phyloP scores from a whole-genome alignment of 1,140 invertebrate genomes.

The Drosophila aff. region DNA sequence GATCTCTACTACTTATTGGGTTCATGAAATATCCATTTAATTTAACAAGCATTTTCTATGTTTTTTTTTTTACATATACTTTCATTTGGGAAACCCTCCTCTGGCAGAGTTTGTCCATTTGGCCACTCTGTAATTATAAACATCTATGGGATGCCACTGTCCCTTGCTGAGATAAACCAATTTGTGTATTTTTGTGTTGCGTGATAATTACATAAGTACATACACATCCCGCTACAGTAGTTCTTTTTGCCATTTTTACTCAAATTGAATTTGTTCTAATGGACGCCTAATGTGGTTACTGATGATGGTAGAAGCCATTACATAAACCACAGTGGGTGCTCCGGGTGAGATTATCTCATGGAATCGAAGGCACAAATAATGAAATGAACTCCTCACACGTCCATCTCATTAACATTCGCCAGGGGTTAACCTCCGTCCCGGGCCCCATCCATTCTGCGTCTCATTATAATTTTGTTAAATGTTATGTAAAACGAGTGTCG shows the following conservation, averaged over 20 bases:
- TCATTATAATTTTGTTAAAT: constrained; percentile 82
- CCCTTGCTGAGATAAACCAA: constrained; percentile 60
- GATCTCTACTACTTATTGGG: background rate
- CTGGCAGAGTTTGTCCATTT: background rate
- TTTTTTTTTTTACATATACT: background rate
- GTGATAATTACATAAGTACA: constrained; percentile 67
- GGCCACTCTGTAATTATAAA: constrained; percentile 52
- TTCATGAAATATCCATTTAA: background rate
- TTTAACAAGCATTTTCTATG: background rate
- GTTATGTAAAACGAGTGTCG: constrained; percentile 76
- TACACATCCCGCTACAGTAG: constrained; percentile 1
- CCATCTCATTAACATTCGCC: constrained; percentile 71
- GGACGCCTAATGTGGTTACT: constrained; percentile 65
- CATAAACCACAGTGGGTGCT: constrained; percentile 43
- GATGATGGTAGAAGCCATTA: constrained; percentile 23
- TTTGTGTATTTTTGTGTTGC: constrained; percentile 39
- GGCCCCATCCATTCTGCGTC: constrained; percentile 17
- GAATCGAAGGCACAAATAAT: constrained; percentile 35
- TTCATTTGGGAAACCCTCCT: background rate
- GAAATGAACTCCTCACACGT: constrained; percentile 38
- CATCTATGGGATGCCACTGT: constrained; percentile 20
- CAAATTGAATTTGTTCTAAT: constrained; percentile 75
- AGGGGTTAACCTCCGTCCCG: constrained; percentile 48
- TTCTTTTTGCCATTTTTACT: constrained; percentile 35
- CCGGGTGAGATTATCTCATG: constrained; percentile 23